Evolutionary conservation across 2,888 invertebrate genomes (phyloP), one percentile per base, ranked within the genome.

Genomic region (Lysandra bellargus): DNA sequence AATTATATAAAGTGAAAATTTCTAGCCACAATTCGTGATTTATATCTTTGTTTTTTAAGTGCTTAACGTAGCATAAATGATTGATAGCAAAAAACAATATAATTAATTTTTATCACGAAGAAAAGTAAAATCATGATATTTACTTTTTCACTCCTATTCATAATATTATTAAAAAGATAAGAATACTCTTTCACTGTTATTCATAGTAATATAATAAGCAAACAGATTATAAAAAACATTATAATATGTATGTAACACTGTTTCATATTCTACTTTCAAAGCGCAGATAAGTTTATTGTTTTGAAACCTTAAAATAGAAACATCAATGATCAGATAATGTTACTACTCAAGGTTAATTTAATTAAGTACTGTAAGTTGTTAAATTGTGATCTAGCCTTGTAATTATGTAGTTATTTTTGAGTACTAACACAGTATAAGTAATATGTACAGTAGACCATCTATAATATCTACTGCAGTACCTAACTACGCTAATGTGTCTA

Each of bases 311-410:
- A 49, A 44, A 74, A 74, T 49, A 74, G n/a, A 44, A 30, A 17
- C 44, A 74, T 40, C 23, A 49, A 74, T 57, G 17, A 23, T 40
- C 17, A n/a, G 23, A 7, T 2, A 74, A 74, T 44, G 40, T 74
- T 74, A 49, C 49, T 74, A 74, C 74, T 17, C 74, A 74, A 74
- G 74, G 49, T 74, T 74, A 74, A 74, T 74, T 40, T 74, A 74
- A 74, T 74, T 74, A 17, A 53, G 53, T 53, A 49, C 44, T n/a
- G 44, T 23, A 23, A 23, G 23, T 49, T 74, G 17, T 40, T 14
- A 37, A 74, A 44, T 74, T 23, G 12, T 74, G 23, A 61, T 61
- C 61, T 23, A 61, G 14, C 61, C 61, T 61, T 61, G 61, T 23
- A n/a, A 17, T 7, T 61, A 23, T 23, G 23, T 23, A 61, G n/a